These are phyloP conservation scores for Diabrotica virgifera DNA, from an alignment of 1,140 invertebrate species.

Conservation along the genomic window DNA sequence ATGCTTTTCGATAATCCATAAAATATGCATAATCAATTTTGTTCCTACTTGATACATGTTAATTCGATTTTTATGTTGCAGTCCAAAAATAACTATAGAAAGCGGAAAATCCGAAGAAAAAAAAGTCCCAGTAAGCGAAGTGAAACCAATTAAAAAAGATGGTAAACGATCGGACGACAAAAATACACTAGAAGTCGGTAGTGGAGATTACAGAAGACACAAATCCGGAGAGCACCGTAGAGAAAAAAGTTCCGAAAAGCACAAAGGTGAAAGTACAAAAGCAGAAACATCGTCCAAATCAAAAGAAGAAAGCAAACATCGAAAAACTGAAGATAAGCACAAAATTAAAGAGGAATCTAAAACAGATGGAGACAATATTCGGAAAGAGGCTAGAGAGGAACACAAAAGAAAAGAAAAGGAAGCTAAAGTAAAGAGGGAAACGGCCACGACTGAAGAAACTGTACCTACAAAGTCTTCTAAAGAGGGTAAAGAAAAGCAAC, in stretches of 20 bases:
- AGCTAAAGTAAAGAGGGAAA: background rate
- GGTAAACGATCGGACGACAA: conserved; percentile 31
- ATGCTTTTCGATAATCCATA: no score
- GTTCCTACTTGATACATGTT: background rate
- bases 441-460: background rate
- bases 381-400: conserved; percentile 13
- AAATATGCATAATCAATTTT: no score
- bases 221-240: conserved; percentile 27
- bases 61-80: conserved; percentile 18
- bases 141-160: conserved; percentile 44
- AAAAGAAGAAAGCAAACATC: conserved; percentile 23
- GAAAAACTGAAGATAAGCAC: conserved; percentile 16
- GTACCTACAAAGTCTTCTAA: conserved; percentile 16
- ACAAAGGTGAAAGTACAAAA: conserved; percentile 11
- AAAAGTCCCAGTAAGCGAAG: conserved; percentile 41
- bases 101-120: conserved; percentile 40
- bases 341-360: conserved; percentile 18
- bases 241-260: conserved; percentile 14
- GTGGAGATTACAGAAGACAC: conserved; percentile 34
- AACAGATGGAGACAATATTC: conserved; percentile 14
- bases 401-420: conserved; percentile 4
- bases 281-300: conserved; percentile 4
- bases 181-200: conserved; percentile 37
- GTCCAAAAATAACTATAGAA: conserved; percentile 46
- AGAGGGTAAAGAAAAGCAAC: conserved; percentile 14